Evolutionary conservation across 2,113 vertebrate genomes (phyloP), one percentile per base, ranked within the genome.

Genomic region (Rhizomys pruinosus): DNA sequence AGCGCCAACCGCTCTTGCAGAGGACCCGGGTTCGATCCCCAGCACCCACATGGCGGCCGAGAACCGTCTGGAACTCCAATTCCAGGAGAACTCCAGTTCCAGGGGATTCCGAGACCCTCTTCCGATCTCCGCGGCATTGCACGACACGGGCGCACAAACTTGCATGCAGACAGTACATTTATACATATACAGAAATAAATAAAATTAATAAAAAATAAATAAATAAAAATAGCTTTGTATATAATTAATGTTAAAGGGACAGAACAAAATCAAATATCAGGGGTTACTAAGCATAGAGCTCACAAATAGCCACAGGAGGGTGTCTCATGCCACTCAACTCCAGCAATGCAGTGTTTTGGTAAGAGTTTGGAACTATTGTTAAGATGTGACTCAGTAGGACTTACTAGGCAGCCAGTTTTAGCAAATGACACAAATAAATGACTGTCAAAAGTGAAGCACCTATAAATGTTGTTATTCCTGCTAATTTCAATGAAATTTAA

Each of bases 201-300:
- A n/a, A n/a, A n/a, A n/a, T n/a, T n/a, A n/a, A n/a, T n/a, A n/a
- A n/a, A n/a, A n/a, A n/a, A n/a, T n/a, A n/a, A n/a, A n/a, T n/a
- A n/a, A n/a, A n/a, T n/a, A n/a, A n/a, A 93, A 80, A 25, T 37
- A 87, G 5, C 5, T 89, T 87, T 7, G 69, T 82, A 64, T 89
- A 8, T 66, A 52, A 52, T 52, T 52, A 86, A n/a, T 47, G 73
- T 63, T 59, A 82, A 82, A 82, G 23, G 1, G 1, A 2, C 34
- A 87, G 61, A 39, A 94, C 12, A 76, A 84, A 88, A 74, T 52
- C 74, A 80, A 95, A 8, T 20, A 19, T 71, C 27, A 87, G 16
- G 16, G 2, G 3, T 11, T 68, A 84, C 9, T 34, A 92, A 72
- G 57, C 29, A 57, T 25, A 71, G 57, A 91, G 34, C 19, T 87